Evolutionary conservation across 64 coral and sea anemone genomes (phyloP).

Genomic region (Porites australiensis): DNA sequence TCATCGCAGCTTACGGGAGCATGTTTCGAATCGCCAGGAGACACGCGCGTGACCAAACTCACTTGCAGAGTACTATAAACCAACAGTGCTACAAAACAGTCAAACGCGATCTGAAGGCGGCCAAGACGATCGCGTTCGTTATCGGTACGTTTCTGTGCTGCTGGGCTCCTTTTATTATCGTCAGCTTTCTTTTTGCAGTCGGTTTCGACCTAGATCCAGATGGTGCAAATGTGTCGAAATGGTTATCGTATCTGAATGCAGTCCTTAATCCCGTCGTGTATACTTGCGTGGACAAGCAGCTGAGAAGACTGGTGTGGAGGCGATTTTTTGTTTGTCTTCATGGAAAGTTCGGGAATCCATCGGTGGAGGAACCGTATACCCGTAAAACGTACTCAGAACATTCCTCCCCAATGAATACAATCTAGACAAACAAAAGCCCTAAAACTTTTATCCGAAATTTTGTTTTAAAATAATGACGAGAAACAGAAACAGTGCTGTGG

Average conservation of each 20-base stretch:
- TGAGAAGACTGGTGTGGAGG: conserved; percentile 66
- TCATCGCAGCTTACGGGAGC: conserved; percentile 78
- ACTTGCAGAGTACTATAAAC: background rate
- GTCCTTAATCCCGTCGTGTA: conserved; percentile 87
- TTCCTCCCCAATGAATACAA: background rate
- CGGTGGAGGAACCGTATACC: background rate
- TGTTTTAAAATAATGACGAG: too few species aligned
- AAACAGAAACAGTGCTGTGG: too few species aligned
- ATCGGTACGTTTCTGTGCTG: conserved; percentile 90
- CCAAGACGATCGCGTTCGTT: conserved; percentile 87
- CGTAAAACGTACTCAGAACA: background rate
- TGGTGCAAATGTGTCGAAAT: conserved; percentile 78
- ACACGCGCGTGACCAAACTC: conserved; percentile 67
- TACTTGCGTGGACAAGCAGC: conserved; percentile 84
- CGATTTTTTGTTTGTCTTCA: background rate
- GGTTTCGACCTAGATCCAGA: background rate
- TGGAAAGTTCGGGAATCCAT: background rate
- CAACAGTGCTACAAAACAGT: conserved; percentile 54
- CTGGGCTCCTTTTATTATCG: conserved; percentile 84
- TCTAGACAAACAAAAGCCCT: too few species aligned
- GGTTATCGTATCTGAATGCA: conserved; percentile 86
- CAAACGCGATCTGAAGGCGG: conserved; percentile 78
- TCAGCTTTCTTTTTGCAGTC: conserved; percentile 73
- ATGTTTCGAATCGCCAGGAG: conserved; percentile 79
- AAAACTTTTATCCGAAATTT: too few species aligned